Percentiles rank a stretch among this genome's conserved stretches.
Conservation (phyloP, 2,888 invertebrate genomes). For the Scaeva pyrastri region DNA sequence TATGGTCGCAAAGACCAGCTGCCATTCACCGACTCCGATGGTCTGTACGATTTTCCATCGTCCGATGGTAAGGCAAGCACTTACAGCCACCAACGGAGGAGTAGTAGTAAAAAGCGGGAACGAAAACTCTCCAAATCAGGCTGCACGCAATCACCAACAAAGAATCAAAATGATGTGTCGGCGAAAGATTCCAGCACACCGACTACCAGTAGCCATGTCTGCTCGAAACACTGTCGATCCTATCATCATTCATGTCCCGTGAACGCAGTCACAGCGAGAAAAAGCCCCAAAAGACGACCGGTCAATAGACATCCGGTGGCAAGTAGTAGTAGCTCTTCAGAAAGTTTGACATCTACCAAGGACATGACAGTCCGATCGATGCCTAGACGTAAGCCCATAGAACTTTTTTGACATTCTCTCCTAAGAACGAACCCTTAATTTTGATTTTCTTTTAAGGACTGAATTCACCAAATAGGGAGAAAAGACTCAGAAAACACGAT, state of each 20-base stretch:
- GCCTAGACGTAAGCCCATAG: slow-evolving; percentile 77
- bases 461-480: slow-evolving; percentile 79
- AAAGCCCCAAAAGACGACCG: slow-evolving; percentile 86
- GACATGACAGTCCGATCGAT: slow-evolving; percentile 81
- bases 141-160: slow-evolving; percentile 79
- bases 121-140: slow-evolving; percentile 85
- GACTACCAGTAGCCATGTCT: slow-evolving; percentile 77
- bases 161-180: slow-evolving; percentile 86
- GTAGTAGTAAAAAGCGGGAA: slow-evolving; percentile 87
- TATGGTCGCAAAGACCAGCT: slow-evolving; percentile 88
- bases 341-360: slow-evolving; percentile 85
- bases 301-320: slow-evolving; percentile 85
- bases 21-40: slow-evolving; percentile 92
- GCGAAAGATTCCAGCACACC: slow-evolving; percentile 81
- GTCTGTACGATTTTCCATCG: slow-evolving; percentile 91
- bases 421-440: too few relatives aligned
- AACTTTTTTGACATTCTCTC: neutral
- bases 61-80: slow-evolving; percentile 87
- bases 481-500: slow-evolving; percentile 82
- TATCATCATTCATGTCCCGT: slow-evolving; percentile 81
- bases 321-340: slow-evolving; percentile 87
- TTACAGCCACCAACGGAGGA: slow-evolving; percentile 86
- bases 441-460: slow-evolving; percentile 71
- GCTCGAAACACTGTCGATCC: slow-evolving; percentile 79
- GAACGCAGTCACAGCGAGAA: slow-evolving; percentile 84